Percentiles rank a stretch among this genome's conserved stretches.
These are phyloP conservation scores for Uloborus plumipes DNA, from an alignment of 2,888 invertebrate species.

Conservation along the genomic window DNA sequence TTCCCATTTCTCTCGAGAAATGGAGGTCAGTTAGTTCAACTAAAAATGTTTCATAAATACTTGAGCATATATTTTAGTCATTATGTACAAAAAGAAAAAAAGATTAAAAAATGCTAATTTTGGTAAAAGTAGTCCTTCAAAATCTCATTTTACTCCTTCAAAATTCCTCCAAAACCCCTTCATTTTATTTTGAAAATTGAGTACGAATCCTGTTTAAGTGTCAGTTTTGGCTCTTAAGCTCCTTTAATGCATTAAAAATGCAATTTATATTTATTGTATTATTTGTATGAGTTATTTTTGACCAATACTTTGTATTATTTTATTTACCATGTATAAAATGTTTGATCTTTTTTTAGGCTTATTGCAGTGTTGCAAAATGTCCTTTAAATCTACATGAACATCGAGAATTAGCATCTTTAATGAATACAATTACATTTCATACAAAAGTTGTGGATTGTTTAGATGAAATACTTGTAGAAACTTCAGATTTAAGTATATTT, in stretches of 20 bases:
- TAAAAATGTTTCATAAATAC: too few species aligned
- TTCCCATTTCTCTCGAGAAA: too few species aligned
- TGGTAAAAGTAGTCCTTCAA: too few species aligned
- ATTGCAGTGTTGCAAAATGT: conserved; percentile 87
- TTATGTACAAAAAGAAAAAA: too few species aligned
- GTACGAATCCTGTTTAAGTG: too few species aligned
- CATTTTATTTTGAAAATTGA: too few species aligned
- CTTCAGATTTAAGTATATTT: conserved; percentile 96
- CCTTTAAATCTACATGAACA: conserved; percentile 83
- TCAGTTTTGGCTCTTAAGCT: too few species aligned
- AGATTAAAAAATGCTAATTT: too few species aligned
- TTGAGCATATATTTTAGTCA: too few species aligned
- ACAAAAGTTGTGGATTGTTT: conserved; percentile 98
- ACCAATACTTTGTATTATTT: background rate
- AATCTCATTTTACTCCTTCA: too few species aligned
- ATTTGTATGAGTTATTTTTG: background rate
- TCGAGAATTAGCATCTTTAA: conserved; percentile 86
- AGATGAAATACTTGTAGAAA: conserved; percentile 96
- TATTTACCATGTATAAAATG: background rate
- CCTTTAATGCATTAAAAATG: background rate
- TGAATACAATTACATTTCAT: conserved; percentile 97
- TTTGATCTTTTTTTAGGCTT: conserved; percentile 75
- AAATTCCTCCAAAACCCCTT: too few species aligned
- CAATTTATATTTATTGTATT: background rate
- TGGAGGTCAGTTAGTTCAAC: too few species aligned